Percentiles rank a stretch among this genome's conserved stretches.
These are phyloP conservation scores for Sminthurides aquaticus DNA, from an alignment of 2,888 invertebrate species.

Conservation along the genomic window DNA sequence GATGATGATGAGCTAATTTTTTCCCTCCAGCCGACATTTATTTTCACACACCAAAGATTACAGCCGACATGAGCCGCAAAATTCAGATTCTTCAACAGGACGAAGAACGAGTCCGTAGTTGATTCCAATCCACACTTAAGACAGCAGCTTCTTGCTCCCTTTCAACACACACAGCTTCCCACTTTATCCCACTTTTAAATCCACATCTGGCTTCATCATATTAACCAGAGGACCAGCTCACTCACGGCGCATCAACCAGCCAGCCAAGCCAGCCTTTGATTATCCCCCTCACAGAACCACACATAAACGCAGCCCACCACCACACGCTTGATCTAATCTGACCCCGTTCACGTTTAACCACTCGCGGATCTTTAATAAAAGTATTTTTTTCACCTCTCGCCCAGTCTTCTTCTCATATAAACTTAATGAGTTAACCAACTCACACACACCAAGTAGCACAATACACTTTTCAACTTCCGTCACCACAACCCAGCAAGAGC, in stretches of 20 bases:
- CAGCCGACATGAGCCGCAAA: too few species aligned
- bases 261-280: background rate
- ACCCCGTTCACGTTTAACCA: constrained; percentile 5
- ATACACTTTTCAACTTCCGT: too few species aligned
- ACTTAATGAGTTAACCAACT: too few species aligned
- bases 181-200: background rate
- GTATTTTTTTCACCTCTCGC: background rate
- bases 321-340: constrained; percentile 1
- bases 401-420: background rate
- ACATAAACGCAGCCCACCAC: background rate
- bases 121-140: too few species aligned
- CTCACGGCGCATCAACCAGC: background rate
- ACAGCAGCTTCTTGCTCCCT: too few species aligned
- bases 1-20: too few species aligned
- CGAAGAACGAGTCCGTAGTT: too few species aligned
- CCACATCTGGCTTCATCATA: background rate
- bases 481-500: too few species aligned
- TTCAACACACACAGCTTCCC: too few species aligned
- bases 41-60: background rate
- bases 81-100: too few species aligned
- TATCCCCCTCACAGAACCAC: too few species aligned
- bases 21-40: background rate
- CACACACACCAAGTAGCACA: too few species aligned
- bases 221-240: background rate
- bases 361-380: constrained; percentile 6